phyloP scores from a whole-genome alignment of 2,888 invertebrate genomes.

The Spatulosminthurus flaviceps region DNA sequence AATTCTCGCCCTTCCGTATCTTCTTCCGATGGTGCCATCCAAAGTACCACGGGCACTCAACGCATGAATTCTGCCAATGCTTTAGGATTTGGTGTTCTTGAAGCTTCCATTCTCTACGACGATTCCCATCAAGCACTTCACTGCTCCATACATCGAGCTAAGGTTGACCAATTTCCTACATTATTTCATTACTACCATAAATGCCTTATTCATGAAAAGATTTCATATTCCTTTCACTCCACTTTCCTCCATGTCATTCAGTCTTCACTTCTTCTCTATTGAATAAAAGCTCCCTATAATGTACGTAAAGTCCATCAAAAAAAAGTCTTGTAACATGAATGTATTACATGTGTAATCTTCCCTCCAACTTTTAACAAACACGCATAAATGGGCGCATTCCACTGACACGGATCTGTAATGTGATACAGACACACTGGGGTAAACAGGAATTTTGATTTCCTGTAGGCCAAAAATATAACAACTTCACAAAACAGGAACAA shows the following conservation, averaged over 20 bases:
- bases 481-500: no score
- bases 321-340: no score
- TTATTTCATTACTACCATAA: conserved; percentile 25
- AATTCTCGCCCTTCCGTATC: conserved; percentile 49
- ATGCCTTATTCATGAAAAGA: conserved; percentile 27
- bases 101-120: conserved; percentile 82
- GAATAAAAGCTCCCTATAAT: not conserved
- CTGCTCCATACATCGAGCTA: conserved; percentile 81
- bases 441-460: no score
- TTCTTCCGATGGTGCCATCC: conserved; percentile 51
- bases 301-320: no score
- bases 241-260: conserved; percentile 18
- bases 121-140: conserved; percentile 79
- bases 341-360: no score
- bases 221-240: conserved; percentile 5
- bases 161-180: conserved; percentile 67
- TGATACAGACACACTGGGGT: no score
- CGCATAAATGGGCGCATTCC: no score
- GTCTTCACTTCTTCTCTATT: not conserved
- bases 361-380: no score
- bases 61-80: conserved; percentile 25
- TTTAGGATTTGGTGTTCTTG: conserved; percentile 72
- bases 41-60: conserved; percentile 19
- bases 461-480: no score
- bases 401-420: no score